Evolutionary conservation across 2,888 invertebrate genomes (phyloP).

Genomic region (Tyria jacobaeae): DNA sequence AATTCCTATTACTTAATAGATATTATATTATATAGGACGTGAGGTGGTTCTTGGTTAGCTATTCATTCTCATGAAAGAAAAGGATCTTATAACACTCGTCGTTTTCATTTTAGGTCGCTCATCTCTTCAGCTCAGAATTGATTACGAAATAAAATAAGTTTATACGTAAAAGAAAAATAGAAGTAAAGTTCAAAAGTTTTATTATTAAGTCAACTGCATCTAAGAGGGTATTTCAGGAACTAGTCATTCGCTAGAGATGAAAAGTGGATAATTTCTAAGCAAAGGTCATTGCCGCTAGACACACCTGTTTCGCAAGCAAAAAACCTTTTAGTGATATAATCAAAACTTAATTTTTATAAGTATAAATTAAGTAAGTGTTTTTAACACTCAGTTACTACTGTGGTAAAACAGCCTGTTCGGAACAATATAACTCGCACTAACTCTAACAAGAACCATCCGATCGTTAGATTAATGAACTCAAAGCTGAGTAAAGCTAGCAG

Average conservation of each 20-base stretch:
- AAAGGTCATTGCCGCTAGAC: too few relatives aligned
- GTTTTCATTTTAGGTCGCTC: neutral
- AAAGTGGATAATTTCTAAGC: too few relatives aligned
- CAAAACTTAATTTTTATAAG: too few relatives aligned
- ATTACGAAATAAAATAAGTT: neutral
- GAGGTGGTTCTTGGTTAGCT: neutral
- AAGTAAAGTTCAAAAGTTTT: neutral
- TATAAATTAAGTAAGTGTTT: too few relatives aligned
- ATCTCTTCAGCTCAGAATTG: neutral
- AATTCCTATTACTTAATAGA: too few relatives aligned
- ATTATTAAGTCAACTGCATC: neutral
- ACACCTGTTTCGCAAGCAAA: too few relatives aligned
- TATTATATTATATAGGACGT: too few relatives aligned
- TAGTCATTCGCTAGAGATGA: too few relatives aligned
- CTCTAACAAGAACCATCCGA: conserved; percentile 37
- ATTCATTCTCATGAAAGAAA: neutral
- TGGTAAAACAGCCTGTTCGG: neutral
- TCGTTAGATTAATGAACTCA: conserved; percentile 24
- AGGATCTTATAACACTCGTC: neutral
- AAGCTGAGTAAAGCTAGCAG: conserved; percentile 27
- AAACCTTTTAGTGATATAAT: too few relatives aligned
- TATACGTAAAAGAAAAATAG: neutral
- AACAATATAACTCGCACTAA: conserved; percentile 18
- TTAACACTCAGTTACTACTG: neutral
- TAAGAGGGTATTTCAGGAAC: too few relatives aligned